Conservation (phyloP, 2,797 vertebrate species). For the Amblyraja radiata region DNA sequence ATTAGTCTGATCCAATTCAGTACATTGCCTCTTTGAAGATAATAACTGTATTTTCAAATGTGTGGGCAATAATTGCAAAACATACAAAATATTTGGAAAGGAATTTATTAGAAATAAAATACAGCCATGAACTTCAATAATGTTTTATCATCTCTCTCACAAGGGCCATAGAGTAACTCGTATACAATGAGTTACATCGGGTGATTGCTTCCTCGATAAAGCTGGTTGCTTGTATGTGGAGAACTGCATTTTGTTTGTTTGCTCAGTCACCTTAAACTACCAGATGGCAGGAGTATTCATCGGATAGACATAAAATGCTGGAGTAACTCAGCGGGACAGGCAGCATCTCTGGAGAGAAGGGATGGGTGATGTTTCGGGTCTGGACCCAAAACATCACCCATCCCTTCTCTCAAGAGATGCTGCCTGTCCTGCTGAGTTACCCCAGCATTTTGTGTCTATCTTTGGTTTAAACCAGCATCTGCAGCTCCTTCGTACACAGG, state of each 20-base stretch:
- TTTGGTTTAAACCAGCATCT: too few relatives aligned
- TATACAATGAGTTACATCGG: not conserved
- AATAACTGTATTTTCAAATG: not conserved
- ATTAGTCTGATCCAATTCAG: not conserved
- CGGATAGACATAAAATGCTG: too few relatives aligned
- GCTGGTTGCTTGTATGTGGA: not conserved
- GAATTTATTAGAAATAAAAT: not conserved
- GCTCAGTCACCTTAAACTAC: not conserved
- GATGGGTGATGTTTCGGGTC: too few relatives aligned
- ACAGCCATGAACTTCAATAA: not conserved
- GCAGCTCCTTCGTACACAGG: too few relatives aligned
- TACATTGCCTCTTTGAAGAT: not conserved
- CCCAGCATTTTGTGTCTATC: too few relatives aligned
- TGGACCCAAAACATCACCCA: too few relatives aligned
- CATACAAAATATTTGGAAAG: not conserved
- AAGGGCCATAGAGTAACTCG: not conserved
- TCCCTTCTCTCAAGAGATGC: too few relatives aligned
- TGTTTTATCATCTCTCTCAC: not conserved
- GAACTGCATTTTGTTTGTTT: not conserved
- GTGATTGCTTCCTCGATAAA: not conserved
- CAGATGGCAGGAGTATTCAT: too few relatives aligned
- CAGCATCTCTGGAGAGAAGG: too few relatives aligned
- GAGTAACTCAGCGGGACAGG: too few relatives aligned
- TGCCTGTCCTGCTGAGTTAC: too few relatives aligned
- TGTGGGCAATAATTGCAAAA: not conserved